phyloP scores from a whole-genome alignment of 2,113 vertebrate species.

The Grus americana region DNA sequence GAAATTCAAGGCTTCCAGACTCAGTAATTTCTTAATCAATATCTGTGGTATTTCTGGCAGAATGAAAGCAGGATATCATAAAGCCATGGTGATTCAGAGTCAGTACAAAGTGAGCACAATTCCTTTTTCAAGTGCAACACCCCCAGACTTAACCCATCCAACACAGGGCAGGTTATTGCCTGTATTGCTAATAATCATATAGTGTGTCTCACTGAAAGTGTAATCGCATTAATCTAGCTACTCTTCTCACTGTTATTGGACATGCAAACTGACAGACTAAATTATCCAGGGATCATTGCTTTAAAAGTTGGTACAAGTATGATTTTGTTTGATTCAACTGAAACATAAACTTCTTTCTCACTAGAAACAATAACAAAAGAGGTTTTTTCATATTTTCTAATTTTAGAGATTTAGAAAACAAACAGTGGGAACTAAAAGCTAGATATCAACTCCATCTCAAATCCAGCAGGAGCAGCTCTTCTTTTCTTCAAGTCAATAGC shows the following conservation, averaged over 20 bases:
- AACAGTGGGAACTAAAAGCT: neutral
- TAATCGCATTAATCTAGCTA: neutral
- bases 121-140: neutral
- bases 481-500: neutral
- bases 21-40: neutral
- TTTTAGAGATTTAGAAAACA: neutral
- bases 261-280: neutral
- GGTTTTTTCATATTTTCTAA: neutral
- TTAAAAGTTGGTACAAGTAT: neutral
- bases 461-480: neutral
- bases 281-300: neutral
- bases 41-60: neutral
- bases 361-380: neutral
- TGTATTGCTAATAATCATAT: neutral
- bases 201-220: neutral
- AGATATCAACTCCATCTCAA: neutral
- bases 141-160: neutral
- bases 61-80: neutral
- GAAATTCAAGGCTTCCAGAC: neutral
- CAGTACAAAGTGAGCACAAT: neutral
- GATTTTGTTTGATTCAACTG: neutral
- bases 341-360: neutral
- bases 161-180: neutral
- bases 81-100: neutral
- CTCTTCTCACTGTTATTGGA: neutral